Percentiles rank a stretch among this genome's conserved stretches.
Conservation (phyloP, 1,140 invertebrate species). For the Orchesella cincta region DNA sequence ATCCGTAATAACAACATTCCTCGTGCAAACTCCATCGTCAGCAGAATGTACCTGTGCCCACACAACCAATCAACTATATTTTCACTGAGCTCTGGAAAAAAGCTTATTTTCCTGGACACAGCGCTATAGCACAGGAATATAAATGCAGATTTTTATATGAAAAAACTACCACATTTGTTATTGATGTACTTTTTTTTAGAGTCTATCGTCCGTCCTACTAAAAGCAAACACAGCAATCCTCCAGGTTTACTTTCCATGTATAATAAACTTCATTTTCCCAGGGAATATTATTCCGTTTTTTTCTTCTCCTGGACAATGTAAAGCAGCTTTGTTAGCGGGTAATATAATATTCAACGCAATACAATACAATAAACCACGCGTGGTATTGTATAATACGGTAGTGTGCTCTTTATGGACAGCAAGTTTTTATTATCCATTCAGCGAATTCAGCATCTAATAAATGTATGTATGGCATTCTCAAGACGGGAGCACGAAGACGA, state of each 20-base stretch:
- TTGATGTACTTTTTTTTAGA: too few species aligned
- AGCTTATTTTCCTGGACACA: background rate
- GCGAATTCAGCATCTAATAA: constrained; percentile 17
- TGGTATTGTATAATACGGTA: background rate
- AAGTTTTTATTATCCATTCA: constrained; percentile 18
- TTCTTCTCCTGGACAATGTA: background rate
- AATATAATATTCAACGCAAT: constrained; percentile 11
- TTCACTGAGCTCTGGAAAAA: background rate
- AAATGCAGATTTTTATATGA: too few species aligned
- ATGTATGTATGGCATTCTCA: background rate
- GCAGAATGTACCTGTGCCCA: constrained; percentile 8
- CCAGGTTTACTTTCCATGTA: constrained; percentile 13
- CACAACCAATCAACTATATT: constrained; percentile 2
- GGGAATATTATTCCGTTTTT: constrained; percentile 1
- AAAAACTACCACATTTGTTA: too few species aligned
- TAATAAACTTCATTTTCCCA: constrained; percentile 5
- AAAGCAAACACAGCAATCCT: too few species aligned
- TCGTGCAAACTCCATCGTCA: background rate
- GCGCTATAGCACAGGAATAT: too few species aligned
- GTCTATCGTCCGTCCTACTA: too few species aligned
- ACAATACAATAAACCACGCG: constrained; percentile 7
- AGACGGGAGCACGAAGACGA: too few species aligned
- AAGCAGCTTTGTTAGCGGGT: background rate
- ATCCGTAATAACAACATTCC: background rate
- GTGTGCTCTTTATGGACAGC: background rate